phyloP scores from a whole-genome alignment of 2,888 invertebrate species.

The Thelaira solivaga region DNA sequence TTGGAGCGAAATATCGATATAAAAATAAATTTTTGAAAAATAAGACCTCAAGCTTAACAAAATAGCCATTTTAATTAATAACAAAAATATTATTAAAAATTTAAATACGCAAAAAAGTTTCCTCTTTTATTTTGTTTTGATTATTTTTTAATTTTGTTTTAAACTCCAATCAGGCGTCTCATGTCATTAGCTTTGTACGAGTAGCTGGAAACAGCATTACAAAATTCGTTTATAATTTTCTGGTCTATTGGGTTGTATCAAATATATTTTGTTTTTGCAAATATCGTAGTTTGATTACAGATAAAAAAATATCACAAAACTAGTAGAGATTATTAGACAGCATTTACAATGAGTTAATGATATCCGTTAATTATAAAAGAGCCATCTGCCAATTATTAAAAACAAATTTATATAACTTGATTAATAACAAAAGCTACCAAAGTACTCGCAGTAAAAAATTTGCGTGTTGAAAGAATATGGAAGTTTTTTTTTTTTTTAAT shows the following conservation, averaged over 20 bases:
- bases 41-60: too few relatives aligned
- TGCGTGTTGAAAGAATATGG: constrained; percentile 49
- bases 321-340: constrained; percentile 28
- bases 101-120: neutral
- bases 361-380: constrained; percentile 54
- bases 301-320: too few relatives aligned
- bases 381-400: constrained; percentile 37
- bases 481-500: constrained; percentile 24
- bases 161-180: neutral
- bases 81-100: neutral
- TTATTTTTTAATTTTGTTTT: neutral
- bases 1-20: too few relatives aligned
- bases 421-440: neutral
- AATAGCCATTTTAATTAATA: neutral
- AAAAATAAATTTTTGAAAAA: too few relatives aligned
- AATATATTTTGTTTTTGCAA: neutral
- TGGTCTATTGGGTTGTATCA: constrained; percentile 31
- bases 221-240: constrained; percentile 21
- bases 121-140: too few relatives aligned
- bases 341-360: constrained; percentile 45
- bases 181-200: constrained; percentile 5
- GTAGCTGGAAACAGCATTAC: neutral
- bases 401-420: neutral
- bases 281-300: constrained; percentile 8
- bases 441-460: constrained; percentile 7